Conservation (phyloP, 1,140 invertebrate species). For the Musca domestica region DNA sequence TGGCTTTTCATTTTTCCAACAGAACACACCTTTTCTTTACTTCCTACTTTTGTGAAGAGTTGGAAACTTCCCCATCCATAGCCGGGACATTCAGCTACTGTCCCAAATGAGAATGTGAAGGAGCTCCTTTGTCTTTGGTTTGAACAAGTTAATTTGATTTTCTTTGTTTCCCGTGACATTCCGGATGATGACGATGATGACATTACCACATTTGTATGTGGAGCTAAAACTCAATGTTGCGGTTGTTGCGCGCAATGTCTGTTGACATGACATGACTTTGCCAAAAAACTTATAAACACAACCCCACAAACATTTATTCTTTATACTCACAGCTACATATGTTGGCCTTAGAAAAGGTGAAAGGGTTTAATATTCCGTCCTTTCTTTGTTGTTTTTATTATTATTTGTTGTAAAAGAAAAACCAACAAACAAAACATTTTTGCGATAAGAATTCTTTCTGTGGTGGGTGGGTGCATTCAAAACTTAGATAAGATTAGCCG, state of each 20-base stretch:
- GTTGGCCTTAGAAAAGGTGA: no score
- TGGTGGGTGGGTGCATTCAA: no score
- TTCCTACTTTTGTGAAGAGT: neutral
- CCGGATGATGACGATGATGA: neutral
- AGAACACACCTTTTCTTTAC: conserved; percentile 4
- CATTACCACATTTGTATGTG: neutral
- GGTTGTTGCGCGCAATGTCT: neutral
- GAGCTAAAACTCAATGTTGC: neutral
- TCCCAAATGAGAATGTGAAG: neutral
- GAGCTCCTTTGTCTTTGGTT: neutral
- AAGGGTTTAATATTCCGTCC: no score
- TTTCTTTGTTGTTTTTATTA: no score
- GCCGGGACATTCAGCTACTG: neutral
- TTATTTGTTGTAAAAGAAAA: no score
- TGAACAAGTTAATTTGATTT: conserved; percentile 17
- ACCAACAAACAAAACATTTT: no score
- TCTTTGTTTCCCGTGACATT: no score
- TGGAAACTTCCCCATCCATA: neutral
- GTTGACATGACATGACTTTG: conserved; percentile 4
- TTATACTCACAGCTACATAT: neutral
- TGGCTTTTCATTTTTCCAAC: no score
- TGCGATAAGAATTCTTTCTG: no score
- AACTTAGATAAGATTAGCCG: no score
- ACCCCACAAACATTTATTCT: neutral
- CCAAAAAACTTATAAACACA: conserved; percentile 3